phyloP scores from a whole-genome alignment of 2,888 invertebrate genomes.

The Endomychus coccineus region DNA sequence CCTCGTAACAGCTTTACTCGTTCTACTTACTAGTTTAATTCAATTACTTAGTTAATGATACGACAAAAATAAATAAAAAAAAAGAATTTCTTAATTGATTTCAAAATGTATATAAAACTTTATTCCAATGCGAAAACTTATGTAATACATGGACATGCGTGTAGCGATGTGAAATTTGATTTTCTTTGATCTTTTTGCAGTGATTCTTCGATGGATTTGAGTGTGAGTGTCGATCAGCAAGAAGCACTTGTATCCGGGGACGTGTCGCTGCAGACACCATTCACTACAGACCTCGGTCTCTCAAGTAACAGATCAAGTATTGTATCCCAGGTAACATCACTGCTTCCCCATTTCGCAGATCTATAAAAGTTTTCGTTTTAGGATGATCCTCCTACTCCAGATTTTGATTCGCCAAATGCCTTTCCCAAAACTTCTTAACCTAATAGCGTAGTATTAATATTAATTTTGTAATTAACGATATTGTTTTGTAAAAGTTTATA shows the following conservation, averaged over 20 bases:
- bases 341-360: constrained; percentile 2
- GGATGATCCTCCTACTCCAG: constrained; percentile 37
- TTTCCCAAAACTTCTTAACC: constrained; percentile 38
- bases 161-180: too few relatives aligned
- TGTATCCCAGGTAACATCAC: constrained; percentile 45
- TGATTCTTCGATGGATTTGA: constrained; percentile 54
- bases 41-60: too few relatives aligned
- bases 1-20: too few relatives aligned
- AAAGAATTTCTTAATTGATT: too few relatives aligned
- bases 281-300: constrained; percentile 55
- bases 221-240: constrained; percentile 45
- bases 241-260: not conserved
- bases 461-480: too few relatives aligned
- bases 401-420: constrained; percentile 39
- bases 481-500: too few relatives aligned
- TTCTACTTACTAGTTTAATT: too few relatives aligned
- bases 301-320: constrained; percentile 53
- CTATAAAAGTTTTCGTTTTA: constrained; percentile 24
- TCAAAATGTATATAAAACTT: too few relatives aligned
- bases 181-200: constrained; percentile 33
- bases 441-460: constrained; percentile 9
- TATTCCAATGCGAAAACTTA: too few relatives aligned
- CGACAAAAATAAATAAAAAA: not conserved
- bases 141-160: too few relatives aligned
- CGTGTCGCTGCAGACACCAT: constrained; percentile 46